Evolutionary conservation across 2,797 vertebrate genomes (phyloP), one percentile per base, ranked within the genome.

Genomic region (Oreortyx pictus): DNA sequence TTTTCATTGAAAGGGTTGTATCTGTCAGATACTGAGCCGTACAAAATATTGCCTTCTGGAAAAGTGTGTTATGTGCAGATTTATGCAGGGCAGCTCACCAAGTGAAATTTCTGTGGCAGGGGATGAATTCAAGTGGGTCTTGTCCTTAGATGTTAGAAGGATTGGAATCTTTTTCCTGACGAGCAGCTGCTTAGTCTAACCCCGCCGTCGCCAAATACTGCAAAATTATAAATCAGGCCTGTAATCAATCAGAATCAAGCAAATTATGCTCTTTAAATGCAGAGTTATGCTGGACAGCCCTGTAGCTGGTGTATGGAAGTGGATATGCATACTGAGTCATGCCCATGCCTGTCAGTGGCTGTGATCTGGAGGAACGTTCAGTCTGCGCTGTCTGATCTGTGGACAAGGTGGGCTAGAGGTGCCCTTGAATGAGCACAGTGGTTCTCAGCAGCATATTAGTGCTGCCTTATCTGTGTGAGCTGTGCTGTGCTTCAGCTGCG

Each of bases 1-100:
- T 89, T 96, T 86, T 81, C 92, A 72, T 89, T 88, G 92, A 95
- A 92, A 72, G 92, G 95, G 80, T 93, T 97, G 95, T 93, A 86
- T 93, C 92, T 95, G 93, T 96, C 93, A 83, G 80, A 86, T 92
- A 82, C 73, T 84, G 92, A 92, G 73, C 73, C 87, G 92, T 84
- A 60, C 89, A 86, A 95, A 94, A 90, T 95, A 92, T 54, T 94
- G 95, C 87, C 96, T 92, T 87, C 77, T 93, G 67, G 78, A 94
- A 89, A 89, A 75, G 74, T 19, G 37, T 91, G 91, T 86, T 91
- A 86, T 74, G 83, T 88, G 89, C 87, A 91, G 66, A 86, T 86
- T 87, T 91, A 90, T 87, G 86, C 67, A 92, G 90, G 95, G 82
- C 74, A 82, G 67, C 90, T 92, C 93, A 91, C 94, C 88, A 95